Evolutionary conservation across 2,888 invertebrate genomes (phyloP), one percentile per base, ranked within the genome.

Genomic region (Eupithecia subumbrata): DNA sequence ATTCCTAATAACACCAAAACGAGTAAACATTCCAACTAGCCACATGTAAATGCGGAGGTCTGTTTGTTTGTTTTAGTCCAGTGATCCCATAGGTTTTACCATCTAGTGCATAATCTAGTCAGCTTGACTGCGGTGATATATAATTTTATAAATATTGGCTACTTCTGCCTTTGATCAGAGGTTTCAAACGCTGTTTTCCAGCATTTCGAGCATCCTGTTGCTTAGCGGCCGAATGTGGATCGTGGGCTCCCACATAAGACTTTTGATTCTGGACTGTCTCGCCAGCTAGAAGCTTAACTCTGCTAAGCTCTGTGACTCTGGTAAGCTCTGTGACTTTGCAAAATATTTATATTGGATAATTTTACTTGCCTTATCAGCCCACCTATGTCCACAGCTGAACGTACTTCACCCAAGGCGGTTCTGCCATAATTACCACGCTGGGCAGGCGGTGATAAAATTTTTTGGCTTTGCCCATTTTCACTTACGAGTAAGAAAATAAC

Each of bases 31-130:
- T 80, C 77, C 79, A 64, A 75, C 78, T 78, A 77, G 77, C 74
- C 79, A 82, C 84, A 85, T 81, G 84, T 84, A 84, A 85, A 86
- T 87, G 85, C 43, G 14, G 8, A 18, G 64, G 16, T 34, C 34
- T 43, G 43, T 68, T 68, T 68, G 43, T 68, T 40, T 68, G 34
- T 45, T 45, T 40, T 68, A 68, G 68, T 68, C 68, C 43, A 25
- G 43, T 68, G 40, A 34, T 66, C 22, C 67, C 43, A 22, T 22
- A 22, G n/a, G 37, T 11, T n/a, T n/a, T 64, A 34, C 34, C 34
- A 16, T 64, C 34, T 16, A 63, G 63, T 30, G 30, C 63, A 30
- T 25, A 16, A 30, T 16, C 11, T 22, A 12, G 11, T 56, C 22
- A 4, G 22, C 2, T 56, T 11, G 22, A 22, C 22, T 11, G 4